phyloP scores from a whole-genome alignment of 2,888 invertebrate species.

The Scrobipalpa atriplicella region DNA sequence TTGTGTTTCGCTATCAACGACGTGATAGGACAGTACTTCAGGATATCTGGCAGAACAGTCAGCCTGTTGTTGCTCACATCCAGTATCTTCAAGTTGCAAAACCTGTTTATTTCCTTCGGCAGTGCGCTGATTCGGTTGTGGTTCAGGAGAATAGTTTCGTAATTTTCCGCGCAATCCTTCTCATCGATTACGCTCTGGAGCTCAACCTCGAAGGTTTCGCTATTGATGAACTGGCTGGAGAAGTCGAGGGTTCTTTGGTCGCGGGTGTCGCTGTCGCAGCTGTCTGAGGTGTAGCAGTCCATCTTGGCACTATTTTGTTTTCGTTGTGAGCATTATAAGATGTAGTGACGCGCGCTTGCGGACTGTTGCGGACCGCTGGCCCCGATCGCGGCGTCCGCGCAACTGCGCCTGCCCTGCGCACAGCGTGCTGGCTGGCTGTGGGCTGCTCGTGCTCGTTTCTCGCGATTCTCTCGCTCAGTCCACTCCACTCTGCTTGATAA shows the following conservation, averaged over 20 bases:
- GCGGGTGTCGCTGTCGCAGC: slow-evolving; percentile 90
- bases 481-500: slow-evolving; percentile 26
- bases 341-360: background rate
- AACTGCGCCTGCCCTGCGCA: slow-evolving; percentile 50
- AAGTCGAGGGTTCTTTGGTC: slow-evolving; percentile 88
- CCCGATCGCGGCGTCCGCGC: slow-evolving; percentile 70
- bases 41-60: slow-evolving; percentile 88
- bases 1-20: slow-evolving; percentile 96
- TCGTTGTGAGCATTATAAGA: slow-evolving; percentile 5
- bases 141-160: slow-evolving; percentile 91
- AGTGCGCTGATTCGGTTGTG: slow-evolving; percentile 91
- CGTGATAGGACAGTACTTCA: slow-evolving; percentile 88
- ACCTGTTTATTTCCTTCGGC: slow-evolving; percentile 85
- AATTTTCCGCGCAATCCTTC: slow-evolving; percentile 81
- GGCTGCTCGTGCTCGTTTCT: background rate
- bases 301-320: slow-evolving; percentile 61
- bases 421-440: background rate
- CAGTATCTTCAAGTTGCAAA: slow-evolving; percentile 89
- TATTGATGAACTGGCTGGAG: slow-evolving; percentile 79
- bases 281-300: slow-evolving; percentile 93
- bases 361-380: slow-evolving; percentile 40
- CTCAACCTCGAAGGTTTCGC: slow-evolving; percentile 81
- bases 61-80: slow-evolving; percentile 95
- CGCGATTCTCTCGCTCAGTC: slow-evolving; percentile 18
- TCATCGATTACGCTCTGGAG: slow-evolving; percentile 84